Percentiles rank a stretch among this genome's conserved stretches.
phyloP scores from a whole-genome alignment of 2,113 vertebrate genomes.

The Podarcis cretensis region DNA sequence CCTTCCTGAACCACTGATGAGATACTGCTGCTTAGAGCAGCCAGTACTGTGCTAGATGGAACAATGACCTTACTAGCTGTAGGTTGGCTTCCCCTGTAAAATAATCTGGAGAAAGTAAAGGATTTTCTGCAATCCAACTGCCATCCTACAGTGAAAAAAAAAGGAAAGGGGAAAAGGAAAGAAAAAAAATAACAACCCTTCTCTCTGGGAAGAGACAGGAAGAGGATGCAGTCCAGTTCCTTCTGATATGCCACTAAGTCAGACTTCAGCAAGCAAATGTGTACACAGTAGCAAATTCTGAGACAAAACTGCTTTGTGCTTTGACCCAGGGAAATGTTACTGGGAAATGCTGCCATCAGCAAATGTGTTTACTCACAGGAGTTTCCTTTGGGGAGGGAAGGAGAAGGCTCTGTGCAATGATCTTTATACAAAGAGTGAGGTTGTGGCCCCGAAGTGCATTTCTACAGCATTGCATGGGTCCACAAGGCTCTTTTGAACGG shows the following conservation, averaged over 20 bases:
- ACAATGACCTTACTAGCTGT: not conserved
- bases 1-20: not conserved
- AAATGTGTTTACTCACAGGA: conserved; percentile 79
- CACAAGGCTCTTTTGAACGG: not conserved
- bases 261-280: conserved; percentile 74
- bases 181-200: conserved; percentile 24
- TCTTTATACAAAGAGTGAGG: not conserved
- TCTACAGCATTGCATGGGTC: not conserved
- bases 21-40: too few relatives aligned
- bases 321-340: conserved; percentile 77
- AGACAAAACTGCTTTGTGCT: conserved; percentile 74
- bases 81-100: not conserved
- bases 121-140: conserved; percentile 65
- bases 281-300: conserved; percentile 76
- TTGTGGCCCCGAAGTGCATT: not conserved
- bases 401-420: not conserved
- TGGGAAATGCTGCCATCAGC: conserved; percentile 80
- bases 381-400: conserved; percentile 74
- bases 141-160: conserved; percentile 49
- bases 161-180: not conserved
- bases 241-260: conserved; percentile 81
- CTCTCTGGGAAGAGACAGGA: conserved; percentile 82
- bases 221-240: conserved; percentile 88
- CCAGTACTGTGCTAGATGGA: not conserved
- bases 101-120: conserved; percentile 42